Evolutionary conservation across 2,113 vertebrate genomes (phyloP).

Genomic region (Chamaea fasciata): DNA sequence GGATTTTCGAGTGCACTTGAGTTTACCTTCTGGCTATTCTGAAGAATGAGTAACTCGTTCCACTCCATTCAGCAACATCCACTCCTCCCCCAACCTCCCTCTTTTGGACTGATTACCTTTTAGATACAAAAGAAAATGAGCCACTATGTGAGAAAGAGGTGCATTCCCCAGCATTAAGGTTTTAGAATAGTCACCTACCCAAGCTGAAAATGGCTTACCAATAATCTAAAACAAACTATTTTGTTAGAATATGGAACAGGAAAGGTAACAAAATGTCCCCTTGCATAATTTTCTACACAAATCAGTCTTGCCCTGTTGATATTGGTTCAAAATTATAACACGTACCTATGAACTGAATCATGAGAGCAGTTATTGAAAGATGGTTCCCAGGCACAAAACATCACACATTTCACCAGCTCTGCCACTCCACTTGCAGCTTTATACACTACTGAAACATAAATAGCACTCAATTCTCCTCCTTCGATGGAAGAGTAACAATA

Average conservation of each 20-base stretch:
- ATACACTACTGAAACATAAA: neutral
- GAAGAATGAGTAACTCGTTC: constrained; percentile 4
- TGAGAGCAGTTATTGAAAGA: neutral
- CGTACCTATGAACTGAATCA: neutral
- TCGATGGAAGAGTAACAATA: neutral
- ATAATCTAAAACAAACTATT: neutral
- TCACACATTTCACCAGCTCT: rapidly evolving
- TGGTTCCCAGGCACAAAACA: neutral
- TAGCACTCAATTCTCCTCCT: neutral
- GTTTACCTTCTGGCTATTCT: constrained; percentile 18
- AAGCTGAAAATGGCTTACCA: neutral
- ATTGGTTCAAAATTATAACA: neutral
- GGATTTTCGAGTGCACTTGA: neutral
- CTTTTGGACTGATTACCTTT: neutral
- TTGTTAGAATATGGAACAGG: neutral
- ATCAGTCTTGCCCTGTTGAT: neutral
- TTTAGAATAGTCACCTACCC: neutral
- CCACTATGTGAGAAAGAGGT: neutral
- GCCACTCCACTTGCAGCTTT: neutral
- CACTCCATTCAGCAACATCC: neutral
- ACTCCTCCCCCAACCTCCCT: neutral
- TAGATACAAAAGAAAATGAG: neutral
- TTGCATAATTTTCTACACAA: neutral
- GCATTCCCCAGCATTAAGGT: neutral
- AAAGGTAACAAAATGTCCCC: neutral